Evolutionary conservation across 2,113 vertebrate species (phyloP), one percentile per base, ranked within the genome.

Genomic region (Bothrops jararaca): DNA sequence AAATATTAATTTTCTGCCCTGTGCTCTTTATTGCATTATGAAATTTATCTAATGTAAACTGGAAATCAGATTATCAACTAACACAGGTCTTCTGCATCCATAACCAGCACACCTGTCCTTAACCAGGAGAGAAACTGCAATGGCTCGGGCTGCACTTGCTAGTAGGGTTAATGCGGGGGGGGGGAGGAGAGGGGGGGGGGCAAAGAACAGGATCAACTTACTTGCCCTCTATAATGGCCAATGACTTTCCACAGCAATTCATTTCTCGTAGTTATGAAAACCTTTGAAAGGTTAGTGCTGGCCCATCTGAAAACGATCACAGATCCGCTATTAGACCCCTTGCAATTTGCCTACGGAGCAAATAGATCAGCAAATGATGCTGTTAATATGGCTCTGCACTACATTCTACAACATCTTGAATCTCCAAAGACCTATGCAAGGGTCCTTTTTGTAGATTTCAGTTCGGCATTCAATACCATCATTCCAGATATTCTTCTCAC

Each of bases 141-240:
- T 3, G 34, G n/a, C n/a, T 80, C 69, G 0, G 15, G n/a, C n/a
- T 80, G 69, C 15, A 3, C 69, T 80, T 34, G 69, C 13, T 34
- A 18, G 13, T 20, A 15, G 69, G n/a, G 5, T 8, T 34, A 20
- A 39, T 80, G 34, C 34, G 0, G 8, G 18, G 34, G 3, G 7
- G n/a, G n/a, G 2, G 13, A 8, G 5, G 13, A 60, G 24, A 18
- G 69, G 69, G n/a, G 69, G 64, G 42, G 39, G 20, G 90, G 54
- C 42, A 29, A 48, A 29, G 2, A 64, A 12, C 0, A 1, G 57
- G 39, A 26, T 53, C 0, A 93, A 91, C 96, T 98, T 96, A 99
- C 99, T 98, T 99, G 99, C 86, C 99, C 98, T 39, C 96, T 98
- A 86, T 99, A 99, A 97, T 99, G 99, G 93, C 97, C 97, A 50